Evolutionary conservation across 1,140 invertebrate species (phyloP).

Genomic region (Idris sp.): DNA sequence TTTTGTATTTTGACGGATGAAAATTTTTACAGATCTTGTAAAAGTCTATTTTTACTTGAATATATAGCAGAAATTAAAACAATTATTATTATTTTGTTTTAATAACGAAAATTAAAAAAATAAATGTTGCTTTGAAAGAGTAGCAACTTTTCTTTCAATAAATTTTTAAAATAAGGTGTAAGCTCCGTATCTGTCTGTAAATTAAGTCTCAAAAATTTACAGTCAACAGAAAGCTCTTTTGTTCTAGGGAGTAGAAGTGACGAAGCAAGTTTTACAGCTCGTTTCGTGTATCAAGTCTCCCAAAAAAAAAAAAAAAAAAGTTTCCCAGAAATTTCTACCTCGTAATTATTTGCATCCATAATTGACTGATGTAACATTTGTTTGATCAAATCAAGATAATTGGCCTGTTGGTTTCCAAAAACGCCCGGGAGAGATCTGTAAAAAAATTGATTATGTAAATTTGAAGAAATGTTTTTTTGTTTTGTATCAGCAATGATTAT

Average conservation of each 20-base stretch:
- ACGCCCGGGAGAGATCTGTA: slow-evolving; percentile 92
- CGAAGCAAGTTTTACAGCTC: slow-evolving; percentile 55
- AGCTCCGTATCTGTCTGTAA: slow-evolving; percentile 78
- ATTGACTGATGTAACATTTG: slow-evolving; percentile 93
- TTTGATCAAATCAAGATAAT: slow-evolving; percentile 95
- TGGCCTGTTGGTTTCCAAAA: slow-evolving; percentile 96
- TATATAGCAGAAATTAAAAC: too few species aligned
- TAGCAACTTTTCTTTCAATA: too few species aligned
- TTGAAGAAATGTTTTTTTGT: too few species aligned
- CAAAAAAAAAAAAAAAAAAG: slow-evolving; percentile 29
- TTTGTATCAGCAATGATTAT: slow-evolving; percentile 3
- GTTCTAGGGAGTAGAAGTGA: slow-evolving; percentile 71
- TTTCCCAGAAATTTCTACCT: slow-evolving; percentile 75
- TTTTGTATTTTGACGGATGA: too few species aligned
- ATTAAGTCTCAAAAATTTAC: slow-evolving; percentile 76
- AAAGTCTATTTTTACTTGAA: too few species aligned
- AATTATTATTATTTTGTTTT: too few species aligned
- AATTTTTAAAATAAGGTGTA: slow-evolving; percentile 42
- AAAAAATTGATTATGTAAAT: slow-evolving; percentile 15
- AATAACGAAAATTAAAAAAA: neutral
- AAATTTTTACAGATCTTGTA: too few species aligned
- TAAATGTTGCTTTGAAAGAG: too few species aligned
- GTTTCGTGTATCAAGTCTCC: slow-evolving; percentile 73
- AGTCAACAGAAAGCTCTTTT: slow-evolving; percentile 77
- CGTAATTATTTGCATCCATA: slow-evolving; percentile 83